phyloP scores from a whole-genome alignment of 2,888 invertebrate genomes.

The Oscheius sp. region DNA sequence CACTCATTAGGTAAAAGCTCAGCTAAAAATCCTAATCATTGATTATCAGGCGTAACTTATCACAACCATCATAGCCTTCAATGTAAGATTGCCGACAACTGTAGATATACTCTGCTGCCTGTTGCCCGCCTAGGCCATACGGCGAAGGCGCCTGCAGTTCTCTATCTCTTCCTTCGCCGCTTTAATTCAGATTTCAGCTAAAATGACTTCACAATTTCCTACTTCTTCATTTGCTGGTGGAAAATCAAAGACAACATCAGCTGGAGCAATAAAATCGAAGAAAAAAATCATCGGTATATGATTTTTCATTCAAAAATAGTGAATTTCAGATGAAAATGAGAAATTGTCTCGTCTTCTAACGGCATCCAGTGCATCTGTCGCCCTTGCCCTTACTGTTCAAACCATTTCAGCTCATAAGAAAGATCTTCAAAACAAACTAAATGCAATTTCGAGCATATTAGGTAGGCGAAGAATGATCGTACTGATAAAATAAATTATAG shows the following conservation, averaged over 20 bases:
- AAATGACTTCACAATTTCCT: conserved; percentile 30
- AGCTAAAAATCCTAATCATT: conserved; percentile 22
- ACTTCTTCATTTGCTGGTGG: conserved; percentile 51
- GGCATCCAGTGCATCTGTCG: conserved; percentile 33
- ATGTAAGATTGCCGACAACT: neutral
- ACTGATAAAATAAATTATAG: conserved; percentile 8
- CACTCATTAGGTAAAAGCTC: no score
- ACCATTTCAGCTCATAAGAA: conserved; percentile 22
- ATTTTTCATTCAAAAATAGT: neutral
- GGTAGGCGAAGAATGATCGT: neutral
- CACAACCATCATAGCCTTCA: conserved; percentile 18
- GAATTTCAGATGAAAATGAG: conserved; percentile 38
- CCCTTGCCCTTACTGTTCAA: conserved; percentile 32
- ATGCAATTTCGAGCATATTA: conserved; percentile 29
- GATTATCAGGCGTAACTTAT: conserved; percentile 24
- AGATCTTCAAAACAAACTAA: neutral
- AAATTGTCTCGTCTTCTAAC: conserved; percentile 38
- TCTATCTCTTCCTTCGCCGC: neutral
- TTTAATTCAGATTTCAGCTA: conserved; percentile 10
- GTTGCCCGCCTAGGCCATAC: neutral
- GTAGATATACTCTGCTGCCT: neutral
- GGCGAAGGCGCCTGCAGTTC: neutral
- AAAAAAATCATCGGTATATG: conserved; percentile 30
- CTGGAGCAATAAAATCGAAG: conserved; percentile 5
- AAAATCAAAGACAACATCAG: neutral